phyloP scores from a whole-genome alignment of 2,888 invertebrate species.

The Cenopis cana region DNA sequence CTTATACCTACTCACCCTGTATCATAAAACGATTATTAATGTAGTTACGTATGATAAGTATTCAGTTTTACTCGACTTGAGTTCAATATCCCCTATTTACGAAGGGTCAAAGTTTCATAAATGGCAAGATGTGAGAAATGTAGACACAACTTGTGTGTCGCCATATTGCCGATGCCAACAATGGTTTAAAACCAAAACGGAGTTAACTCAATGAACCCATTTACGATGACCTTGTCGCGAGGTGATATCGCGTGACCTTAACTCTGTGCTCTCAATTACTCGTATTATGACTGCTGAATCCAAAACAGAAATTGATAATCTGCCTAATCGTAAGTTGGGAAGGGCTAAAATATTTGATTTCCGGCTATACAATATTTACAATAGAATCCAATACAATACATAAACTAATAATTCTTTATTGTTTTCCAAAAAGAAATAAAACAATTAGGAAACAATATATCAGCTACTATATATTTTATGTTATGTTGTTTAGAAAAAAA shows the following conservation, averaged over 20 bases:
- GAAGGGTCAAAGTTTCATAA: neutral
- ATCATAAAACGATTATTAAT: neutral
- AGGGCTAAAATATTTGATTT: no score
- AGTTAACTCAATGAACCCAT: constrained; percentile 41
- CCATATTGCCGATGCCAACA: constrained; percentile 20
- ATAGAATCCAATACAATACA: no score
- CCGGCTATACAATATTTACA: no score
- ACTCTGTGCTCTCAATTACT: constrained; percentile 26
- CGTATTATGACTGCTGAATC: constrained; percentile 25
- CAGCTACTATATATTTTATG: no score
- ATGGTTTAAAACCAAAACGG: constrained; percentile 30
- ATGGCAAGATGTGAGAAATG: neutral
- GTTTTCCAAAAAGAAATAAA: no score
- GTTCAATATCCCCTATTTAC: neutral
- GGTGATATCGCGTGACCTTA: constrained; percentile 23
- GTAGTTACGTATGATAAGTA: neutral
- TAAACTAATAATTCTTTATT: no score
- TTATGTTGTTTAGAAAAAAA: no score
- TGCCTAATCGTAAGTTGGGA: neutral
- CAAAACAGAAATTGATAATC: constrained; percentile 23
- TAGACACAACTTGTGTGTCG: constrained; percentile 22
- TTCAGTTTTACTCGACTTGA: neutral
- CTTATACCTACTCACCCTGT: no score
- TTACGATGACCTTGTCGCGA: constrained; percentile 31
- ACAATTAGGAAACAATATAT: no score